Evolutionary conservation across 2,888 invertebrate genomes (phyloP), one percentile per base, ranked within the genome.

Genomic region (Lithophane ornitopus): DNA sequence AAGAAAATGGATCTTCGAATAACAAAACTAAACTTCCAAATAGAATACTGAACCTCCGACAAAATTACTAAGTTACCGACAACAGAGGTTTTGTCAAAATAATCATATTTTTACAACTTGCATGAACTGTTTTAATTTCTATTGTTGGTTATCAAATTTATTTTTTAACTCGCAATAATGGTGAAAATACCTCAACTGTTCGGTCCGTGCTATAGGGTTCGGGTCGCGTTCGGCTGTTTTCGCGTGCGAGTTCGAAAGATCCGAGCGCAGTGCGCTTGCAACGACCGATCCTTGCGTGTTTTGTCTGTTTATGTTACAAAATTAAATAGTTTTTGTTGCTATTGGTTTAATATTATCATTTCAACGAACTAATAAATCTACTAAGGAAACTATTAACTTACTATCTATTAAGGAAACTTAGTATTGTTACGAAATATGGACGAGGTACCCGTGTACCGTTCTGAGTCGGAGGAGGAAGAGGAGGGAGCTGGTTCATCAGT

Each of bases 131-230:
- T 59, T 59, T 59, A 59, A 34, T 59, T 34, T 59, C 44, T 44
- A n/a, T 63, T 41, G n/a, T 44, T 63, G 63, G 44, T 63, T 63
- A 63, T 63, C 28, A 63, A 63, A 63, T 63, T 26, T 63, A 63
- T 63, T 63, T 63, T 63, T 63, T 41, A 63, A 63, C 44, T 63
- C 44, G 9, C 16, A 56, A 56, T 52, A 26, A 58, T 44, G 19
- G 46, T 65, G 44, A 65, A 46, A 63, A 46, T 46, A 28, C 26
- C 26, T 46, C 44, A 65, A 65, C 63, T 26, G 41, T 44, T 65
- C 63, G 44, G 63, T 44, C 44, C 44, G 44, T 1, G 44, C 63
- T 0, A 65, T 65, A 1, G 63, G 44, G 26, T 65, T 46, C 39
- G 39, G 22, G 39, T 39, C 39, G 39, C n/a, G 39, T 62, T 62